A percentile compares a stretch with the other conserved stretches of the same genome.
Conservation (phyloP, 2,888 invertebrate species). For the Catocala fraxini region DNA sequence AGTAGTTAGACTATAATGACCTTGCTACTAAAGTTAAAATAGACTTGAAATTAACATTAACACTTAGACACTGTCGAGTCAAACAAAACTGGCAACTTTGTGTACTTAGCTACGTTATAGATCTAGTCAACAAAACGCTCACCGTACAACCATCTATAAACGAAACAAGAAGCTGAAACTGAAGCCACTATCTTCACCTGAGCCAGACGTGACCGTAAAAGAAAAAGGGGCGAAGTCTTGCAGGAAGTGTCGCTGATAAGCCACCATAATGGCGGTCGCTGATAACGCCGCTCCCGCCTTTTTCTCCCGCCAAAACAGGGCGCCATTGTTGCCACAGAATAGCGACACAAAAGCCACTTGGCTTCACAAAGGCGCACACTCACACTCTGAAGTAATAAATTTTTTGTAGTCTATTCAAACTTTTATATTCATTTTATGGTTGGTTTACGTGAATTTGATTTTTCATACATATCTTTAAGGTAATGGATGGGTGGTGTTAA, state of each 20-base stretch:
- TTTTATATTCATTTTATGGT: conserved; percentile 63
- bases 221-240: conserved; percentile 83
- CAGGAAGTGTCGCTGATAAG: conserved; percentile 83
- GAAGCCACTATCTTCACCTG: conserved; percentile 68
- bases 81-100: no score
- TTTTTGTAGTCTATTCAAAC: conserved; percentile 67
- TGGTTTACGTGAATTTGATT: conserved; percentile 53
- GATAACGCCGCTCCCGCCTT: conserved; percentile 86
- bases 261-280: conserved; percentile 84
- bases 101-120: not conserved
- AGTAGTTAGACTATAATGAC: no score
- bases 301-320: conserved; percentile 84
- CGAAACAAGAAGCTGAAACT: conserved; percentile 51
- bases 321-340: conserved; percentile 80
- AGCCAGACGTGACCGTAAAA: conserved; percentile 85
- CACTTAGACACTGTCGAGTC: no score
- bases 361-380: conserved; percentile 62
- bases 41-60: no score
- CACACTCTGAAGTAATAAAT: conserved; percentile 68
- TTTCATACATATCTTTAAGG: conserved; percentile 39
- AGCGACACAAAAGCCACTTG: conserved; percentile 73
- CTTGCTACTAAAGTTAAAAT: no score
- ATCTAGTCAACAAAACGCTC: conserved; percentile 4
- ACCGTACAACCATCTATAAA: conserved; percentile 46
- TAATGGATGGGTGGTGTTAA: conserved; percentile 26